Conservation (phyloP, 2,888 invertebrate species). For the Dyspetes luteomarginatus region DNA sequence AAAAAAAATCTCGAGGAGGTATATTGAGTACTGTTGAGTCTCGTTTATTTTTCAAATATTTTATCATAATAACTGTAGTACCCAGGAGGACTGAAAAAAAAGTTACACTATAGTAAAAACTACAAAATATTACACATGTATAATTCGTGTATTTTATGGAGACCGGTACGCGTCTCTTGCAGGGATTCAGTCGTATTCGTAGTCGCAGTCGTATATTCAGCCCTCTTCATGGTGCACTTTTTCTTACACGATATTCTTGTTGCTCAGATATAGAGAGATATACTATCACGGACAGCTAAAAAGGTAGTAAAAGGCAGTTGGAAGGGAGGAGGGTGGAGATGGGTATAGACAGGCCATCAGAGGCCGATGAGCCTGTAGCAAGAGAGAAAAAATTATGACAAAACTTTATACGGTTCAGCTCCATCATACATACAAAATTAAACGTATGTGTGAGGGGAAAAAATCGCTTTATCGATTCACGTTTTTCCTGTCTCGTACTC, state of each 20-base stretch:
- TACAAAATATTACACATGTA: no score
- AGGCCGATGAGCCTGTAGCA: constrained; percentile 52
- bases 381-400: constrained; percentile 43
- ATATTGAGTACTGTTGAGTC: no score
- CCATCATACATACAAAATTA: constrained; percentile 5
- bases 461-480: constrained; percentile 65
- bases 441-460: constrained; percentile 40
- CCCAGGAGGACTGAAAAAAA: no score
- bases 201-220: constrained; percentile 3
- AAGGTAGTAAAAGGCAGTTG: neutral
- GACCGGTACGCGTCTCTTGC: no score
- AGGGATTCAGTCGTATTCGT: no score
- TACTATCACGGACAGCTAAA: neutral
- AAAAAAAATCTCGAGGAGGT: no score
- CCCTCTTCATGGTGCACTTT: constrained; percentile 1
- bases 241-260: constrained; percentile 54
- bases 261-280: constrained; percentile 36
- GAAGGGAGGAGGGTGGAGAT: constrained; percentile 12
- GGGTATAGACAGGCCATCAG: constrained; percentile 53
- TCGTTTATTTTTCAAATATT: no score
- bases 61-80: no score
- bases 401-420: constrained; percentile 55
- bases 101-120: no score
- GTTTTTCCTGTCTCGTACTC: constrained; percentile 28
- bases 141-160: no score